A percentile compares a stretch with the other conserved stretches of the same genome.
Evolutionary conservation across 2,113 vertebrate species (phyloP).

Genomic region (Mus spicilegus): DNA sequence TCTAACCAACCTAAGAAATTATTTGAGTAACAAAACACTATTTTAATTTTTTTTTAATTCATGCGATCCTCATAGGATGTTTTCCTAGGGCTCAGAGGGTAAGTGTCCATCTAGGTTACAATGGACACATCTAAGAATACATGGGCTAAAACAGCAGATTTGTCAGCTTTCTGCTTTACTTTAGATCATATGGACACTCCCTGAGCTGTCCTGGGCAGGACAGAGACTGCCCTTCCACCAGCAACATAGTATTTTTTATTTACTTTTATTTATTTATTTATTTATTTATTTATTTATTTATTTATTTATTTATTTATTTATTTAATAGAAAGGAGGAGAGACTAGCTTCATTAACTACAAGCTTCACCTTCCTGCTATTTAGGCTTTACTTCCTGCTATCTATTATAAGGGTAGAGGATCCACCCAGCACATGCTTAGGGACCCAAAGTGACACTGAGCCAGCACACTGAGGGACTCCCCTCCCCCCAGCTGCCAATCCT

Average conservation of each 20-base stretch:
- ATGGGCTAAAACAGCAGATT: background rate
- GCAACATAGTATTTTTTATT: background rate
- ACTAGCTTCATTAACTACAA: background rate
- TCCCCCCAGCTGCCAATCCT: too few relatives aligned
- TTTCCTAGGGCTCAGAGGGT: slow-evolving; percentile 13
- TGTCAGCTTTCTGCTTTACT: background rate
- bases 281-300: too few relatives aligned
- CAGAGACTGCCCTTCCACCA: background rate
- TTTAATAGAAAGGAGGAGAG: background rate
- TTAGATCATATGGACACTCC: background rate
- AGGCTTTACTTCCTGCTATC: background rate
- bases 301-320: too few relatives aligned
- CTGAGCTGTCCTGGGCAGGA: background rate
- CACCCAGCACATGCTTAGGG: background rate
- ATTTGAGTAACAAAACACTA: background rate
- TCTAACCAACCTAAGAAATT: background rate
- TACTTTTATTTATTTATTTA: too few relatives aligned
- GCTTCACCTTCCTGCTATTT: background rate
- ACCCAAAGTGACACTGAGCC: background rate
- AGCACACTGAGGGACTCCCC: background rate
- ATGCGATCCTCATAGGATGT: background rate
- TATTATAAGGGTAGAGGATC: background rate
- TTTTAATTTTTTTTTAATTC: background rate
- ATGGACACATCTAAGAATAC: background rate
- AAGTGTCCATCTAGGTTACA: background rate